Conservation (phyloP, 2,888 invertebrate species). For the Leucophenga montana region DNA sequence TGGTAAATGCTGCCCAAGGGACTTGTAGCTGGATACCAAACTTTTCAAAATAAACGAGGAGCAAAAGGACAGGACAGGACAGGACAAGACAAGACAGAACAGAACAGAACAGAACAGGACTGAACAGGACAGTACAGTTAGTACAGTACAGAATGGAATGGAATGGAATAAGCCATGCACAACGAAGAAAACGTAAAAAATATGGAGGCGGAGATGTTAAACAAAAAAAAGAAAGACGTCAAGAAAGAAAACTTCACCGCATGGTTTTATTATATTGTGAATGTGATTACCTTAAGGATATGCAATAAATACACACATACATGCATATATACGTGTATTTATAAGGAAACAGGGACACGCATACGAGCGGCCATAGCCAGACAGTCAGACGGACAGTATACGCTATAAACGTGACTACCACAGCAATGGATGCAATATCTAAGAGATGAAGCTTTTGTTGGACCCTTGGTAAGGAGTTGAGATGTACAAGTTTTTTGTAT, state of each 20-base stretch:
- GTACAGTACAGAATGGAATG: background rate
- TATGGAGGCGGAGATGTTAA: background rate
- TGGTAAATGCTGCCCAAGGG: conserved; percentile 72
- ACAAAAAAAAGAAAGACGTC: background rate
- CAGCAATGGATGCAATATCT: background rate
- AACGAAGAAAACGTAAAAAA: conserved; percentile 9
- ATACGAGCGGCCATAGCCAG: no score
- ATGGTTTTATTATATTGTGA: conserved; percentile 70
- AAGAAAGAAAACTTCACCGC: conserved; percentile 57
- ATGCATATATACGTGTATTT: no score
- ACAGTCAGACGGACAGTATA: background rate
- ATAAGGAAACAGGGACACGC: no score
- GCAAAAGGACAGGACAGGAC: conserved; percentile 49
- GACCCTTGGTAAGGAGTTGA: no score
- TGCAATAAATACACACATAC: conserved; percentile 58
- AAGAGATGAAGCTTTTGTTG: background rate
- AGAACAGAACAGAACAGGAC: no score
- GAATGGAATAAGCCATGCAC: background rate
- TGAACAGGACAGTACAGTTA: conserved; percentile 40
- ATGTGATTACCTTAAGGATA: conserved; percentile 68
- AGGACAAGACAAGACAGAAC: conserved; percentile 15
- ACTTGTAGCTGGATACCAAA: conserved; percentile 72
- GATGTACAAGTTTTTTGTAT: no score
- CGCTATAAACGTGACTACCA: background rate
- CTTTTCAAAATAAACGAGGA: conserved; percentile 56